phyloP scores from a whole-genome alignment of 2,113 vertebrate genomes.

The Erpornis zantholeuca region DNA sequence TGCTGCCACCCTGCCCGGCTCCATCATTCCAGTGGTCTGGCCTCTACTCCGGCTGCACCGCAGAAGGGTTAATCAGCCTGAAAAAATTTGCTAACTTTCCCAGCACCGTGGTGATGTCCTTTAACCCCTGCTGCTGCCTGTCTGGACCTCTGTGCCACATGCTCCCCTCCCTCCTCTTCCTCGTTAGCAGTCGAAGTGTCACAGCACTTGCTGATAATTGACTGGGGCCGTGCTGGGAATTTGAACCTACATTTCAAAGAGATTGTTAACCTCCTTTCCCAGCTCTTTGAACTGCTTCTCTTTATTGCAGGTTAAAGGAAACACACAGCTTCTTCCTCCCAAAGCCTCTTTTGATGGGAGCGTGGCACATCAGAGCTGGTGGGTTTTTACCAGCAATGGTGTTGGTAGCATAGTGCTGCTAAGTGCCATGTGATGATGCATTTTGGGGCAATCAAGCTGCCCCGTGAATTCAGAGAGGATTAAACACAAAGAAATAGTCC shows the following conservation, averaged over 20 bases:
- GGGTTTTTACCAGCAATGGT: not conserved
- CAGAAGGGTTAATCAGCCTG: not conserved
- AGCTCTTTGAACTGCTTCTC: not conserved
- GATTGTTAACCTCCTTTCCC: conserved; percentile 40
- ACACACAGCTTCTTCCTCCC: not conserved
- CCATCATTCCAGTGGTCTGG: not conserved
- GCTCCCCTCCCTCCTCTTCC: not conserved
- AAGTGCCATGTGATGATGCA: not conserved
- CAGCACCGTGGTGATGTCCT: not conserved
- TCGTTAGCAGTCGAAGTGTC: not conserved
- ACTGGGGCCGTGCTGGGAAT: not conserved
- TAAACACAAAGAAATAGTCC: not conserved
- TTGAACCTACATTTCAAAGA: conserved; percentile 36
- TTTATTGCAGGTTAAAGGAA: conserved; percentile 33
- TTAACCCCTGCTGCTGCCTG: fast-evolving
- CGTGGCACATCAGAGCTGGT: not conserved
- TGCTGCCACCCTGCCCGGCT: not conserved
- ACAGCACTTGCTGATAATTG: not conserved
- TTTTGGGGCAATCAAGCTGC: not conserved
- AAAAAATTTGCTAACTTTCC: not conserved
- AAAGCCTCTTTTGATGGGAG: not conserved
- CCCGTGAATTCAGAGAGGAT: not conserved
- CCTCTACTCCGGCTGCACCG: not conserved
- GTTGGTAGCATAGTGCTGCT: not conserved
- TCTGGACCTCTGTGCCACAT: not conserved